phyloP scores from a whole-genome alignment of 2,888 invertebrate genomes.

The Abrostola triplasia region DNA sequence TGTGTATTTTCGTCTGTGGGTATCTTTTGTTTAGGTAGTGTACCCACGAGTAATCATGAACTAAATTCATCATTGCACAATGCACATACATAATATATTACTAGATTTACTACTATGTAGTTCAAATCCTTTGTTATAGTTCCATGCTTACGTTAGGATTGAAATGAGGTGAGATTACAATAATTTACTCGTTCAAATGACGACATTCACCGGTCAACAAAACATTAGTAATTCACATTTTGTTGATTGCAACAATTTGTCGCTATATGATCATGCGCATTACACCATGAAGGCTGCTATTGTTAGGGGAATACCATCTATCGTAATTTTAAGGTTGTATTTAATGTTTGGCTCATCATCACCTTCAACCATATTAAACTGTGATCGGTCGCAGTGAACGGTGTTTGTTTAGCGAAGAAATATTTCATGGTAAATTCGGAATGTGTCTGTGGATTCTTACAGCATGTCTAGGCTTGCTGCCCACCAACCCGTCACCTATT shows the following conservation, averaged over 20 bases:
- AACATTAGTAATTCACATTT: conserved; percentile 81
- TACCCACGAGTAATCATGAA: background rate
- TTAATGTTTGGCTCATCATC: conserved; percentile 75
- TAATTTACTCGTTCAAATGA: conserved; percentile 61
- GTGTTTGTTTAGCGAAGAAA: conserved; percentile 10
- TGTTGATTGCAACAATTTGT: conserved; percentile 85
- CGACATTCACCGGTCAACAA: conserved; percentile 64
- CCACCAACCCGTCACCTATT: conserved; percentile 71
- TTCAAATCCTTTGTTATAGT: conserved; percentile 33
- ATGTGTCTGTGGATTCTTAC: conserved; percentile 87
- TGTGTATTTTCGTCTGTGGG: too few species aligned
- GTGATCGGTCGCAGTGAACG: conserved; percentile 47
- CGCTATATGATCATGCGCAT: conserved; percentile 79
- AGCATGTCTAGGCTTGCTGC: conserved; percentile 82
- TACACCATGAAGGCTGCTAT: conserved; percentile 85
- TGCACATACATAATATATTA: conserved; percentile 5
- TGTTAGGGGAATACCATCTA: conserved; percentile 84
- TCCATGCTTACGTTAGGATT: conserved; percentile 41
- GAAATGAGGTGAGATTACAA: conserved; percentile 56
- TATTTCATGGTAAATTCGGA: conserved; percentile 19
- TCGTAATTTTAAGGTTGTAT: conserved; percentile 78
- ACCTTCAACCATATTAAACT: conserved; percentile 61
- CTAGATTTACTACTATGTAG: conserved; percentile 3
- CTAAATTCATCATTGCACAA: background rate
- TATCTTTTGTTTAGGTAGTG: background rate